Evolutionary conservation across 2,888 invertebrate genomes (phyloP), one percentile per base, ranked within the genome.

Genomic region (Lycia hirtaria): DNA sequence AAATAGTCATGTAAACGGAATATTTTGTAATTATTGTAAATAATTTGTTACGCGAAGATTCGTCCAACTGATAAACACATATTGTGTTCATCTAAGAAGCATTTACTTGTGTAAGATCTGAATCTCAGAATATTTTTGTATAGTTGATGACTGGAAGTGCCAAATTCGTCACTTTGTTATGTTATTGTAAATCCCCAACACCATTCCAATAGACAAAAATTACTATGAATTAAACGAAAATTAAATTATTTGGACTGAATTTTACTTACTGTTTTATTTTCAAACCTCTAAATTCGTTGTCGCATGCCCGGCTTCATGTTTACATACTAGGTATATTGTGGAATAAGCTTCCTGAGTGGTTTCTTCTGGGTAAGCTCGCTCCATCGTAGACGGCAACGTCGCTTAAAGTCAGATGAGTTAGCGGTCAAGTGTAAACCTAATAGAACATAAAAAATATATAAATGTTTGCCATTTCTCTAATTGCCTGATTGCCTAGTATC

Each of bases 221-320:
- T 77, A 78, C 78, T 81, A 78, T 81, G 79, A 84, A 74, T 80
- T 71, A 73, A 78, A 75, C 81, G 73, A 80, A 69, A 78, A 83
- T 78, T 81, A 83, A 85, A 89, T 84, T 82, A 85, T 88, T 88
- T 90, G 85, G 90, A 90, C 91, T 90, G 89, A 90, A 80, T 79
- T 76, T 75, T 71, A 72, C 38, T 47, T 32, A 52, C 59, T 69
- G 75, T 56, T 67, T 48, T 57, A 44, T 61, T 65, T 44, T 4
- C 43, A 26, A n/a, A 5, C 9, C 6, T 41, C 15, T n/a, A n/a
- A n/a, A 30, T n/a, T 30, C 12, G n/a, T 4, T 30, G 4, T 10
- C 1, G n/a, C n/a, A n/a, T n/a, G n/a, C n/a, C n/a, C n/a, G n/a
- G n/a, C n/a, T n/a, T n/a, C n/a, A n/a, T n/a, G n/a, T n/a, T n/a